Conservation (phyloP, 2,888 invertebrate species). For the Lasioglossum malachurum region DNA sequence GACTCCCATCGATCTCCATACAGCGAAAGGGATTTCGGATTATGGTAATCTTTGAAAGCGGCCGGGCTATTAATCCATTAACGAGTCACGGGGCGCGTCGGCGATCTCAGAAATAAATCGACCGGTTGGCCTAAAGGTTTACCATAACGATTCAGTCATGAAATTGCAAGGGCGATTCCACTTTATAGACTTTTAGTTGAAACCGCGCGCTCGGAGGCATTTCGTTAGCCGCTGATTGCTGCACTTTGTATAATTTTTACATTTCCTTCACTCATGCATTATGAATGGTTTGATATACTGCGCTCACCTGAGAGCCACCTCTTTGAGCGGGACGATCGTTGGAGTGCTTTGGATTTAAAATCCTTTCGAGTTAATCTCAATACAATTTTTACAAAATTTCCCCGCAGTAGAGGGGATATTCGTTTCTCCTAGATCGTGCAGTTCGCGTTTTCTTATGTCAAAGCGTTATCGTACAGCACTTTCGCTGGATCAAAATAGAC, state of each 20-base stretch:
- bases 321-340: neutral
- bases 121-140: neutral
- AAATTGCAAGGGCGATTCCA: neutral
- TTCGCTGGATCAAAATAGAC: no score
- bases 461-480: no score
- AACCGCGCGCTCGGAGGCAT: neutral
- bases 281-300: neutral
- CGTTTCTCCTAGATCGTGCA: no score
- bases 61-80: slow-evolving; percentile 7
- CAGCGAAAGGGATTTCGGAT: neutral
- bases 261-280: neutral
- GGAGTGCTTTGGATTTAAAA: neutral
- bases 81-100: neutral
- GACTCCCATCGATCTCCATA: neutral
- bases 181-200: neutral
- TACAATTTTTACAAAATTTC: no score
- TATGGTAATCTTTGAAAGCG: neutral
- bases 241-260: neutral
- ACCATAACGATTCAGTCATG: neutral
- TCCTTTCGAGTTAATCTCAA: neutral
- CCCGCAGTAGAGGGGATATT: no score
- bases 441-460: no score
- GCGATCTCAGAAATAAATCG: slow-evolving; percentile 1
- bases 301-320: neutral
- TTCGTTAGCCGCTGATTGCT: neutral